phyloP scores from a whole-genome alignment of 2,797 vertebrate genomes.

The Peromyscus melanophrys region DNA sequence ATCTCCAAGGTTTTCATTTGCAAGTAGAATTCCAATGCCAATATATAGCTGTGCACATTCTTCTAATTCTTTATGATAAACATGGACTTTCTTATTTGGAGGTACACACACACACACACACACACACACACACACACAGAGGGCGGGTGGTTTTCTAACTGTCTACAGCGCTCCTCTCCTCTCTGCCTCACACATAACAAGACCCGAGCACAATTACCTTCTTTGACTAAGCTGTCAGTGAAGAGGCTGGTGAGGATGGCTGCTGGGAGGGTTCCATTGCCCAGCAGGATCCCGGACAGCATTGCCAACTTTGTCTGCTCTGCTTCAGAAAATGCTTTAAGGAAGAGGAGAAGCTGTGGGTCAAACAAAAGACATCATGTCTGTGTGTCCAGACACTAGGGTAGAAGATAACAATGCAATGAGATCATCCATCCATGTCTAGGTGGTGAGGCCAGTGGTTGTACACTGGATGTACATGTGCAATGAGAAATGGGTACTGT shows the following conservation, averaged over 20 bases:
- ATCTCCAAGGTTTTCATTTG: neutral
- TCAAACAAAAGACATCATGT: constrained; percentile 71
- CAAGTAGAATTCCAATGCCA: neutral
- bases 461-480: rapidly evolving
- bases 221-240: constrained; percentile 96
- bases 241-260: constrained; percentile 95
- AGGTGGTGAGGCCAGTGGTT: no score
- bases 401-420: neutral
- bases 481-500: neutral
- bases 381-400: constrained; percentile 50
- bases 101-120: no score
- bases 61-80: neutral
- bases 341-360: constrained; percentile 94
- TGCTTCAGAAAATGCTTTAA: constrained; percentile 95
- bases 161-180: neutral
- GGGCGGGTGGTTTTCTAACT: neutral
- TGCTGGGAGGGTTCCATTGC: constrained; percentile 92
- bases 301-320: constrained; percentile 96
- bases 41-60: neutral
- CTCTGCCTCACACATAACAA: neutral
- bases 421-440: neutral
- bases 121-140: no score
- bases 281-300: constrained; percentile 94
- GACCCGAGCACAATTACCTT: constrained; percentile 89
- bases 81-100: neutral